Percentiles rank a stretch among this genome's conserved stretches.
These are phyloP conservation scores for Micromys minutus DNA, from an alignment of 2,113 vertebrate genomes.

Conservation along the genomic window DNA sequence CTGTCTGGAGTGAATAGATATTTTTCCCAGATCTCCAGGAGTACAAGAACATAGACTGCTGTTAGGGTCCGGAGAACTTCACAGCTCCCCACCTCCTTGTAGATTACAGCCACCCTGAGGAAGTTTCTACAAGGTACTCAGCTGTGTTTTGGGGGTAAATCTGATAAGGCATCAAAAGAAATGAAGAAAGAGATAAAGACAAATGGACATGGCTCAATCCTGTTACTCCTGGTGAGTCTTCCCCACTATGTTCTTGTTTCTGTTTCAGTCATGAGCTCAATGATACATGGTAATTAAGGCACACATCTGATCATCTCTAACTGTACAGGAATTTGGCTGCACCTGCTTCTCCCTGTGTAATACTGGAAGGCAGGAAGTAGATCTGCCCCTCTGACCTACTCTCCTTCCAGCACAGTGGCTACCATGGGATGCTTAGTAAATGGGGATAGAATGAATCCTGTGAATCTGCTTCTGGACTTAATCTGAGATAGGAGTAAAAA, in stretches of 20 bases:
- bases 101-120: background rate
- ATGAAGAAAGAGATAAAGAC: background rate
- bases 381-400: background rate
- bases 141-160: background rate
- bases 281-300: background rate
- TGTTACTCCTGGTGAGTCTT: background rate
- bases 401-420: background rate
- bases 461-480: background rate
- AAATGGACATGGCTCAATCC: background rate
- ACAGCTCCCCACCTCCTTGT: background rate
- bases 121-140: background rate
- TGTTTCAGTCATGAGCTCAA: background rate
- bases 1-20: too few species aligned
- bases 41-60: background rate
- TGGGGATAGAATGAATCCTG: background rate
- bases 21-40: too few species aligned
- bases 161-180: background rate
- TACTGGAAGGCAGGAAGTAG: background rate
- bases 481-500: slow-evolving; percentile 10
- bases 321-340: background rate
- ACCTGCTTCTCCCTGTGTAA: background rate
- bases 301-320: background rate
- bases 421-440: background rate
- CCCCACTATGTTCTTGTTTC: background rate
- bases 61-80: background rate